Percentiles rank a stretch among this genome's conserved stretches.
phyloP scores from a whole-genome alignment of 2,888 invertebrate genomes.

The Tortricodes alternella region DNA sequence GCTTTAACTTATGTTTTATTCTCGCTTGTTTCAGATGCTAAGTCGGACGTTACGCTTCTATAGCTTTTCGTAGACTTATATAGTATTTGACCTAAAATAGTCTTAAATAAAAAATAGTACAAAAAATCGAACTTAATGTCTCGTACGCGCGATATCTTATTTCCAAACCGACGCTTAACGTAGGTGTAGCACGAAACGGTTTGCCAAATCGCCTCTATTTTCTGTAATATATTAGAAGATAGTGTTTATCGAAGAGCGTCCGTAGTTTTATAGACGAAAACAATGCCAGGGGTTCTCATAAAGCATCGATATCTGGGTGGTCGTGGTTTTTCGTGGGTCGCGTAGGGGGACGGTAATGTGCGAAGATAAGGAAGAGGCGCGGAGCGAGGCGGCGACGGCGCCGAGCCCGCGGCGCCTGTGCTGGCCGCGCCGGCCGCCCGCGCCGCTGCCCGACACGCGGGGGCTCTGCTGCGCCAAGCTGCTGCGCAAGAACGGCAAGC shows the following conservation, averaged over 20 bases:
- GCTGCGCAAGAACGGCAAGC: constrained; percentile 90
- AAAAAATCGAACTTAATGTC: constrained; percentile 72
- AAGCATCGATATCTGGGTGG: constrained; percentile 74
- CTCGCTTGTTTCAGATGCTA: constrained; percentile 74
- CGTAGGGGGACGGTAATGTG: constrained; percentile 64
- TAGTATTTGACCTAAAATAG: constrained; percentile 47
- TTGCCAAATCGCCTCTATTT: constrained; percentile 56
- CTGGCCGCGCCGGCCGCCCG: constrained; percentile 71
- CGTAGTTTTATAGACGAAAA: constrained; percentile 66
- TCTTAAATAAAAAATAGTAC: constrained; percentile 59
- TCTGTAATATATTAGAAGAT: constrained; percentile 65
- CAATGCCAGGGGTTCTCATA: constrained; percentile 75
- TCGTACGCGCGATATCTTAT: constrained; percentile 42
- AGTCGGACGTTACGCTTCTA: constrained; percentile 70
- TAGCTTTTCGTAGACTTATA: constrained; percentile 54
- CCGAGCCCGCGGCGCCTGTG: constrained; percentile 67
- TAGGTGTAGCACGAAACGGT: constrained; percentile 41
- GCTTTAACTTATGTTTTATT: constrained; percentile 23
- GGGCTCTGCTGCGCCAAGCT: constrained; percentile 92
- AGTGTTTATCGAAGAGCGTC: constrained; percentile 58
- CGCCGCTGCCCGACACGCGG: constrained; percentile 86
- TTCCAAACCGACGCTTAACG: constrained; percentile 41
- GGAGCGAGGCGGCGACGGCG: constrained; percentile 64
- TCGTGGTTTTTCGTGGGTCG: constrained; percentile 68
- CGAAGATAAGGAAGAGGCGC: constrained; percentile 75